A percentile compares a stretch with the other conserved stretches of the same genome.
Conservation (phyloP, 2,113 vertebrate genomes). For the Marmota flaviventris region DNA sequence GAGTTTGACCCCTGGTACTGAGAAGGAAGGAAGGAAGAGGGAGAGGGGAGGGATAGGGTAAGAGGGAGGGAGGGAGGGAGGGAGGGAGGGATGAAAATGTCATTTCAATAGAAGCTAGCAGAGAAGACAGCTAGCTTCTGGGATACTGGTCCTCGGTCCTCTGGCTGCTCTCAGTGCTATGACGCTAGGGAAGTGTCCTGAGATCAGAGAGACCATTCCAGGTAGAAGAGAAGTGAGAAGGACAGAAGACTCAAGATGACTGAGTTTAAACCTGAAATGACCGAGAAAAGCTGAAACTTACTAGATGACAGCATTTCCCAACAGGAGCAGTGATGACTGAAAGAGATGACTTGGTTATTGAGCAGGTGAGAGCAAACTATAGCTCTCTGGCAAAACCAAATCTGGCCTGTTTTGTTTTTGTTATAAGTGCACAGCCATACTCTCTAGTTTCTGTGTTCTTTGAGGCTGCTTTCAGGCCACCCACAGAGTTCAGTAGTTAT, state of each 20-base stretch:
- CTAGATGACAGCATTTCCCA: neutral
- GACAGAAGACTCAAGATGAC: neutral
- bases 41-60: too few species aligned
- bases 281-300: neutral
- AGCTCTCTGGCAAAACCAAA: neutral
- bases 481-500: neutral
- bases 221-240: neutral
- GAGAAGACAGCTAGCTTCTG: neutral
- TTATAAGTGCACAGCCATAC: neutral
- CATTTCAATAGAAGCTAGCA: neutral
- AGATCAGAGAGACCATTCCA: neutral
- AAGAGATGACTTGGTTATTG: neutral
- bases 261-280: neutral
- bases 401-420: neutral
- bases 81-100: too few species aligned
- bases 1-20: too few species aligned
- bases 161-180: neutral
- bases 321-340: neutral
- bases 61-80: too few species aligned
- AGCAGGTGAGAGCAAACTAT: neutral
- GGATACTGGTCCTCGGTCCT: neutral
- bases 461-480: neutral
- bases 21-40: too few species aligned
- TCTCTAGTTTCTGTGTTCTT: too few species aligned
- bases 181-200: neutral